Base-by-base conservation (phyloP, 2,113 vertebrate genomes). In the Neotragus moschatus region DNA sequence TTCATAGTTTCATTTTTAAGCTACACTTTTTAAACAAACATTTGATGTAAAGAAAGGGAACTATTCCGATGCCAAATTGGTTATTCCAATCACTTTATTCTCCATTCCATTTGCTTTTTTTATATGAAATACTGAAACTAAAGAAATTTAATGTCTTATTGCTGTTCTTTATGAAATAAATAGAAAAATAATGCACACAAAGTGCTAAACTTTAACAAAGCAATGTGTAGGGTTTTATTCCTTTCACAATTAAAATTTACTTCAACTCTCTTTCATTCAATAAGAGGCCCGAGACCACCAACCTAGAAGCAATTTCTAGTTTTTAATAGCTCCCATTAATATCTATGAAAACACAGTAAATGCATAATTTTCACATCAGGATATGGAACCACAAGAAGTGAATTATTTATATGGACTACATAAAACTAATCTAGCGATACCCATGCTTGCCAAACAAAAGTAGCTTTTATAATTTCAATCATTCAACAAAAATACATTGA, bases 271-370 rank as follows among this genome's bases (percentile, higher is more conserved):
- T 97, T 91, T 95, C 70, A 79, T 86, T 94, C 61, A 91, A 25
- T 94, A 86, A 70, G 88, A 91, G 58, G 55, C 75, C 33, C 88
- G 89, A 96, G 96, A 96, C 97, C 96, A 97, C 97, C 96, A 97
- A 97, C 97, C 43, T 96, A 96, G 97, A 98, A 97, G 97, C 70
- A 92, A 97, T 97, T 95, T 98, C 93, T 91, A 70, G 60, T 88
- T 96, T 97, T 97, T 98, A 97, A 98, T 97, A 96, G 97, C 55
- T 85, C 88, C 95, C 94, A 97, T 98, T 98, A 98, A 98, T 97
- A 97, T 96, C 96, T 95, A 98, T 95, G 88, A 98, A 97, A 98
- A 93, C 95, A 97, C n/a, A 96, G 97, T 96, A 97, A 98, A 97
- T 97, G 97, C 88, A 92, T 96, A 97, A 98, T 98, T 98, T 98